Evolutionary conservation across 1,140 invertebrate genomes (phyloP), one percentile per base, ranked within the genome.

Genomic region (Drosophila yakuba): DNA sequence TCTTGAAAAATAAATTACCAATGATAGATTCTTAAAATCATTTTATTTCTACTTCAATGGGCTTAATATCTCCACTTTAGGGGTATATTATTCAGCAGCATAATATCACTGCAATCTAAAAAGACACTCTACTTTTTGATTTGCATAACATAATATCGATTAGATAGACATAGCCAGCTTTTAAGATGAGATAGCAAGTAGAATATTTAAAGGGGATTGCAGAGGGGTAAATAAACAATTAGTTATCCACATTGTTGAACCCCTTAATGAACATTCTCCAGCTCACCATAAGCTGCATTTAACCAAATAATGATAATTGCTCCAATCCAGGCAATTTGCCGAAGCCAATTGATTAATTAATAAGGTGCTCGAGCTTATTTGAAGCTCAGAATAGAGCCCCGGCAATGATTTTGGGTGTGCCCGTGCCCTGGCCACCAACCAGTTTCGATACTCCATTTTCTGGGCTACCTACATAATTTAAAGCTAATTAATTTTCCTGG

Each of bases 401-500:
- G 62, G 36, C 12, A 32, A 32, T 15, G 44, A 15, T 39, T 69
- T 45, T 56, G 51, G 59, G 59, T 44, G 39, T 58, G n/a, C 3
- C 25, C n/a, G 20, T 1, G 17, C 17, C 17, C 17, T 20, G 25
- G 32, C 7, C 48, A 32, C 44, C 44, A 3, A 32, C 44, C 44
- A 3, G 32, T 14, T 28, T 20, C 20, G 20, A 20, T 20, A 2
- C 58, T 54, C 20, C n/a, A n/a, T 50, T 32, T 58, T 47, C 35
- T 11, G n/a, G 28, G 55, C 62, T 57, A 39, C 54, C 55, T 48
- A 77, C 74, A 77, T 76, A 68, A 77, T 77, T 77, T 67, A 76
- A 77, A 77, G 73, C 73, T 76, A 76, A 76, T 76, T 76, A 76
- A 67, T 76, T 76, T 75, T 67, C 71, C 73, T 55, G 61, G 73